Base-by-base conservation (phyloP, 2,113 vertebrate species). In the Anthoscopus minutus region DNA sequence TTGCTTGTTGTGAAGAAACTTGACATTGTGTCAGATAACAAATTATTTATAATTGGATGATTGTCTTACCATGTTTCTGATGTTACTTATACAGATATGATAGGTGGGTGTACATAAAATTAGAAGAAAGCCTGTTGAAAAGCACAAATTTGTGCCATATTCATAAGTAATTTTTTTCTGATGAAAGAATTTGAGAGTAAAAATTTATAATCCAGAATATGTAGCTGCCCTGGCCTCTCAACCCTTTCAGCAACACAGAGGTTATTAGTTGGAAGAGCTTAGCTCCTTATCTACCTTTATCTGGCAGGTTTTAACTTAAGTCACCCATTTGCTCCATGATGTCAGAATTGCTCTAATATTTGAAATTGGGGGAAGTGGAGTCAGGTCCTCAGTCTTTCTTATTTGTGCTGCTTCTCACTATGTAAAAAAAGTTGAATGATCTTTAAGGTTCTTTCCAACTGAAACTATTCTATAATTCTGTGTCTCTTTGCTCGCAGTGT, bases 401-500 rank as follows among this genome's bases (percentile, higher is more conserved):
- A 20, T 66, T 42, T 54, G 31, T 38, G 25, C 15, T 87, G 20
- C 24, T 81, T 74, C 50, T 87, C 31, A 48, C 62, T 48, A n/a
- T 33, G 3, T 64, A 50, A 70, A 83, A 77, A 74, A 40, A 30
- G 6, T 9, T 42, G 9, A 62, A 74, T 62, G 5, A 10, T 33
- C 15, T 37, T 33, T 37, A 56, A 56, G 18, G 6, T 48, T 25
- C 13, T 42, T 69, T 70, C 13, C 22, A 37, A 22, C 8, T 3
- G 1, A 83, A 83, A 61, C 7, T 4, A 22, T 48, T 28, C 47
- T 42, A 13, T 47, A n/a, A 31, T 48, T 54, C 40, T 31, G 13
- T 50, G 11, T n/a, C 25, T 28, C 38, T 89, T 91, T 74, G 18
- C 11, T 76, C 0, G 0, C 24, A 56, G 5, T 27, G 30, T 0